A percentile compares a stretch with the other conserved stretches of the same genome.
phyloP scores from a whole-genome alignment of 2,113 vertebrate genomes.

The Hyperopisus bebe region DNA sequence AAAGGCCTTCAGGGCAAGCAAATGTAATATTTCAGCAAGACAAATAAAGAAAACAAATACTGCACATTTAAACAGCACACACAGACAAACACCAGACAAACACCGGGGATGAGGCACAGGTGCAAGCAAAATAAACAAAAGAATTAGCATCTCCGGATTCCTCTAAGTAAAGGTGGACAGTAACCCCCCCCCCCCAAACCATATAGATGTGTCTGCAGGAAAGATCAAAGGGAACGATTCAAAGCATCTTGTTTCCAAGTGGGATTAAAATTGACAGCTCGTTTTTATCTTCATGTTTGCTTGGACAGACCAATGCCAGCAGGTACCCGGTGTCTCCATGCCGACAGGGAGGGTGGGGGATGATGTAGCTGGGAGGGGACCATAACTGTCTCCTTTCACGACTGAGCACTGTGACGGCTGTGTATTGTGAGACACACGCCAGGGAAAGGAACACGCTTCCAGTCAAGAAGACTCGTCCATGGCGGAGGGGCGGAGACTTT shows the following conservation, averaged over 20 bases:
- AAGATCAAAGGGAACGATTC: background rate
- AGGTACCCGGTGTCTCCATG: background rate
- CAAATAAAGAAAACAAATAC: background rate
- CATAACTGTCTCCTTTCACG: background rate
- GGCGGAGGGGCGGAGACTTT: background rate
- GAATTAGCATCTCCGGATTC: background rate
- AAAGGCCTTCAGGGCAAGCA: background rate
- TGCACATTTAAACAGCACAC: background rate
- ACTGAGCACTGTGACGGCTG: background rate
- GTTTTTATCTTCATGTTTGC: background rate
- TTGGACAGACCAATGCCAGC: background rate
- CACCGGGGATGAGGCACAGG: background rate
- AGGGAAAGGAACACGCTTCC: slow-evolving; percentile 6
- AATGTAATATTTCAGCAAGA: background rate
- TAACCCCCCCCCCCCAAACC: background rate
- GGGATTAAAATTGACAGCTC: background rate
- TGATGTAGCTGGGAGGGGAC: background rate
- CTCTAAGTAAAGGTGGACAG: background rate
- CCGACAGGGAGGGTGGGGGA: background rate
- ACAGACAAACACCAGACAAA: background rate
- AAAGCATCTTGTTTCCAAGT: background rate
- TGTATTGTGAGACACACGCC: background rate
- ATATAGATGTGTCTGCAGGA: background rate
- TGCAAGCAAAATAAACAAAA: background rate
- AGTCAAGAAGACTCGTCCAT: background rate